Conservation (phyloP, 1,140 invertebrate species). For the Trichoplusia ni region DNA sequence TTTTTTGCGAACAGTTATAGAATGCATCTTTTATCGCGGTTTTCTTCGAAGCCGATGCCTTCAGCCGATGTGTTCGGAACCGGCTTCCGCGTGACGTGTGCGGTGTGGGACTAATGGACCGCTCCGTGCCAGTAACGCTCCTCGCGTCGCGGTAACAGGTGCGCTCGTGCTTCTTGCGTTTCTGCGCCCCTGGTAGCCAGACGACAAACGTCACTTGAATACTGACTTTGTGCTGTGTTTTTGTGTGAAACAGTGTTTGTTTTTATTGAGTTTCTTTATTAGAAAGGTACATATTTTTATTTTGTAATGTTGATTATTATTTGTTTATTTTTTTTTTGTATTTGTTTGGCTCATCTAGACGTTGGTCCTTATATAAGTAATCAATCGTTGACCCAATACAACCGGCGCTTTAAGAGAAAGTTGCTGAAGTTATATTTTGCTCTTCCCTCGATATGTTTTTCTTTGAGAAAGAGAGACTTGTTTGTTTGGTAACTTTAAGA, state of each 20-base stretch:
- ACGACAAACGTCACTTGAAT: constrained; percentile 8
- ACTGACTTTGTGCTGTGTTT: constrained; percentile 37
- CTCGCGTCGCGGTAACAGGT: constrained; percentile 72
- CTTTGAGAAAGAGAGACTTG: constrained; percentile 5
- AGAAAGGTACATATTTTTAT: constrained; percentile 1
- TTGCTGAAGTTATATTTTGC: constrained; percentile 21
- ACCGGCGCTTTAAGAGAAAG: constrained; percentile 14
- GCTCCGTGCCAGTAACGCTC: constrained; percentile 68
- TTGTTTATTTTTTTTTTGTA: constrained; percentile 33
- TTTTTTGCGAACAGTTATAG: constrained; percentile 18
- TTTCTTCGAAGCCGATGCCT: constrained; percentile 61
- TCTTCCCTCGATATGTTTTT: constrained; percentile 4
- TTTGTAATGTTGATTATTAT: constrained; percentile 5
- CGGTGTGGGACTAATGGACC: constrained; percentile 64
- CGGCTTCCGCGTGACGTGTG: constrained; percentile 76
- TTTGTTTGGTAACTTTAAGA: constrained; percentile 7
- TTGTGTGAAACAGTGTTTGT: constrained; percentile 24
- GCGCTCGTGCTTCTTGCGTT: constrained; percentile 52
- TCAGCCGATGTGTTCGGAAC: constrained; percentile 71
- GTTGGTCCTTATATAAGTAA: constrained; percentile 15
- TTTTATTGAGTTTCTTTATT: constrained; percentile 10
- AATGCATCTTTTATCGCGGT: constrained; percentile 47
- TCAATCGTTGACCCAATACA: constrained; percentile 6
- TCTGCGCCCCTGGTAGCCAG: constrained; percentile 54
- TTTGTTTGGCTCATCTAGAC: constrained; percentile 3